These are phyloP conservation scores for Habrosyne pyritoides DNA, from an alignment of 2,888 invertebrate genomes.

Conservation along the genomic window DNA sequence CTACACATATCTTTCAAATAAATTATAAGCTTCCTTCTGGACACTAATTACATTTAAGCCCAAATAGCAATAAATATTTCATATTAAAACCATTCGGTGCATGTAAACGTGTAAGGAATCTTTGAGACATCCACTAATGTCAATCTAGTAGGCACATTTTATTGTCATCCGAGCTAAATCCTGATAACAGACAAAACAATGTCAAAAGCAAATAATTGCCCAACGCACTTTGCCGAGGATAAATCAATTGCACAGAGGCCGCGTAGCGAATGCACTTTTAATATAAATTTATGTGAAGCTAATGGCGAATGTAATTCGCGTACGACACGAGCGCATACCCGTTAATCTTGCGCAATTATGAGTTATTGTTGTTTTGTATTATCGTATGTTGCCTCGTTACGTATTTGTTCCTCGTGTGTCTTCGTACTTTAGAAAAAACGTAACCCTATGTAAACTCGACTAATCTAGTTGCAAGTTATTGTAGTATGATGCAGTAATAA, in stretches of 20 bases:
- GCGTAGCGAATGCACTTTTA: conserved; percentile 30
- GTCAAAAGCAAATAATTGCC: neutral
- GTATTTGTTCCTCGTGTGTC: neutral
- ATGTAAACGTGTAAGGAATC: no score
- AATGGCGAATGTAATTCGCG: conserved; percentile 36
- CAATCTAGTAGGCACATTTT: no score
- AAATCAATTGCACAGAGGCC: conserved; percentile 1
- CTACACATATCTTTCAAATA: no score
- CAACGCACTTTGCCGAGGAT: conserved; percentile 6
- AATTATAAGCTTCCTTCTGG: no score
- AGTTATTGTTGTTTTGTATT: conserved; percentile 34
- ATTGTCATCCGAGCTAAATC: neutral
- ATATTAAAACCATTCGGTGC: no score
- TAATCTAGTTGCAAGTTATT: no score
- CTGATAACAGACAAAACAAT: neutral
- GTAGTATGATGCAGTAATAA: no score
- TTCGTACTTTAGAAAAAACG: no score
- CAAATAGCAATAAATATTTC: no score
- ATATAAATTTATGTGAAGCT: conserved; percentile 38
- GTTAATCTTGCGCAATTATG: conserved; percentile 41
- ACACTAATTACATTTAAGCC: no score
- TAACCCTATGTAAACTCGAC: no score
- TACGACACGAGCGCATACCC: conserved; percentile 25
- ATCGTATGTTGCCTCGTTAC: neutral
- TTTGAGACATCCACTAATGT: no score